Evolutionary conservation across 1,140 invertebrate species (phyloP), one percentile per base, ranked within the genome.

Genomic region (Nautilus pompilius): DNA sequence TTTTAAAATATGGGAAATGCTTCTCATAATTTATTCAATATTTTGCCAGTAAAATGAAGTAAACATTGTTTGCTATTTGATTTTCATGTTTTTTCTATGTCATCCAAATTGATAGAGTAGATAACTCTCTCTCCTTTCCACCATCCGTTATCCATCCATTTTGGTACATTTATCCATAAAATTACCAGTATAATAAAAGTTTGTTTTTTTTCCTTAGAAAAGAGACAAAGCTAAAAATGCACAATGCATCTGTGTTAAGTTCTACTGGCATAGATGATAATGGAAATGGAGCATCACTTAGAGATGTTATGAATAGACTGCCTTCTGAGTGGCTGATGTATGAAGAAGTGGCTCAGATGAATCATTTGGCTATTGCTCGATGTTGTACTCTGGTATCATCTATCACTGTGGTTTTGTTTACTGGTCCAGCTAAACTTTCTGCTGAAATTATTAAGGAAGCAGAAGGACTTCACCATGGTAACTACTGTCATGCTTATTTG

Each of bases 241-340:
- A 93, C 80, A 88, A 88, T 1, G 87, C 87, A 10, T 93, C 91
- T 0, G 88, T 90, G 0, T 79, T 94, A 1, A 85, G 86, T 62
- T 67, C 71, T 8, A 53, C 72, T 2, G 66, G 73, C 17, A 68
- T 68, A 24, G 61, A 63, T n/a, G 63, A n/a, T n/a, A 53, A 53
- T 53, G 2, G 15, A 4, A 28, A 22, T 1, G 49, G 24, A 5
- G 26, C 24, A 17, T 28, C 20, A 8, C 22, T 69, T 53, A 72
- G 68, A 28, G 54, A 85, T 15, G 83, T 86, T 8, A 67, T 84
- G 8, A 76, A 82, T 49, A 73, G 73, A 46, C 79, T 93, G 26
- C 90, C 89, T 0, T 87, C 89, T 8, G 90, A 93, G 74, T 96
- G 92, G 91, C 81, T 95, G 22, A 84, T 93, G 32, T 95, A 90